Evolutionary conservation across 2,797 vertebrate species (phyloP), one percentile per base, ranked within the genome.

Genomic region (Trichosurus vulpecula): DNA sequence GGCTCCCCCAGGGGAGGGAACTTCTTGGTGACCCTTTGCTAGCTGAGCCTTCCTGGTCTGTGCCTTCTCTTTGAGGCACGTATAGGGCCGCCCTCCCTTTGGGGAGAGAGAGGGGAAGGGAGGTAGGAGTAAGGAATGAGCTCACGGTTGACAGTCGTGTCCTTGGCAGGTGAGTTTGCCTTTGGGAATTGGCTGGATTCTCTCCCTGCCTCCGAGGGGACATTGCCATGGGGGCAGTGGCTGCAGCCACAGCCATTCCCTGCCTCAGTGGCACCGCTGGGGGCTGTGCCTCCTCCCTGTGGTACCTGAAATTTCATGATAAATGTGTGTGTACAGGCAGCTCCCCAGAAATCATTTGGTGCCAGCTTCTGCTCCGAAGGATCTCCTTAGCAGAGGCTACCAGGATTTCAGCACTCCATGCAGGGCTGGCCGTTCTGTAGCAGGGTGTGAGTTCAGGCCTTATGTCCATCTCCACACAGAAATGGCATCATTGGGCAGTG

Each of bases 321-420:
- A 95, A 51, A 9, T 93, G 4, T 87, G 11, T 55, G 6, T 96
- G n/a, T 92, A 53, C 56, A 97, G 81, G 14, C 94, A 87, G 91
- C 51, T 96, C 58, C 90, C 93, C 95, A 97, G 93, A 97, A 96
- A 58, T 96, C 95, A 94, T 96, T 25, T 97, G 93, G 92, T 95
- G 12, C 81, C 92, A 90, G 58, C 94, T 97, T 93, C 55, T 97
- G 95, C 57, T 94, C 61, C 8, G 0, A 96, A 98, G 94, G 95
- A 2, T 98, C 54, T 52, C 57, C 96, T 98, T 97, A 93, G 56
- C 27, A 93, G 94, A 90, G 41, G 95, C 96, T 89, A 91, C 96
- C 95, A 57, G 95, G 96, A 95, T 47, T 52, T 91, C 47, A 97
- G 95, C 25, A 56, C 96, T 41, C 6, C n/a, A 12, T 3, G 0